Conservation (phyloP, 2,113 vertebrate genomes). For the Colossoma macropomum region DNA sequence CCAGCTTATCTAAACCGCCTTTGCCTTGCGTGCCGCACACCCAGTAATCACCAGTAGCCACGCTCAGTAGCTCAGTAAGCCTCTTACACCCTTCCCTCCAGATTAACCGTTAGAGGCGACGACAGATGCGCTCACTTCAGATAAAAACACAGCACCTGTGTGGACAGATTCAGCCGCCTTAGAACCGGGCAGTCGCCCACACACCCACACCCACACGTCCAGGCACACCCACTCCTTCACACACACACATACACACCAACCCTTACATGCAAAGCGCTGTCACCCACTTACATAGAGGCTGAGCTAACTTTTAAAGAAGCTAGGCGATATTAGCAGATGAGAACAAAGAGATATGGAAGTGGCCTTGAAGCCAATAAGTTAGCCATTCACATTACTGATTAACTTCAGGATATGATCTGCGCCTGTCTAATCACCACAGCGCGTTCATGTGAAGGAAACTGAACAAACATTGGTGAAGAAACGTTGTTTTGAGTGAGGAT, state of each 20-base stretch:
- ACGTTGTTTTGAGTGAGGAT: not conserved
- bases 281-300: constrained; percentile 10
- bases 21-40: constrained; percentile 75
- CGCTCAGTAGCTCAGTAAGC: constrained; percentile 81
- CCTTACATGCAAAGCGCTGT: constrained; percentile 53
- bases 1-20: constrained; percentile 80
- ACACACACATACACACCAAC: constrained; percentile 57
- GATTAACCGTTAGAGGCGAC: constrained; percentile 80
- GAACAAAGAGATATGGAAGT: constrained; percentile 37
- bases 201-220: constrained; percentile 54
- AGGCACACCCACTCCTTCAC: constrained; percentile 53
- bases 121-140: constrained; percentile 77
- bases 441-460: not conserved
- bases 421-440: not conserved
- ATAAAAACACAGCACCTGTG: constrained; percentile 69
- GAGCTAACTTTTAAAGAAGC: constrained; percentile 23
- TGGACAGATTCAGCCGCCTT: constrained; percentile 47
- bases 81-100: constrained; percentile 83
- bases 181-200: constrained; percentile 34
- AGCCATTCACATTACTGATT: constrained; percentile 49
- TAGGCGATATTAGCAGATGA: not conserved
- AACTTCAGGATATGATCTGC: constrained; percentile 31
- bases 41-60: constrained; percentile 81
- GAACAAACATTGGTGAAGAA: not conserved
- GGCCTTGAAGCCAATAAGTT: constrained; percentile 18